Base-by-base conservation (phyloP, 2,113 vertebrate species). In the Empidonax traillii region DNA sequence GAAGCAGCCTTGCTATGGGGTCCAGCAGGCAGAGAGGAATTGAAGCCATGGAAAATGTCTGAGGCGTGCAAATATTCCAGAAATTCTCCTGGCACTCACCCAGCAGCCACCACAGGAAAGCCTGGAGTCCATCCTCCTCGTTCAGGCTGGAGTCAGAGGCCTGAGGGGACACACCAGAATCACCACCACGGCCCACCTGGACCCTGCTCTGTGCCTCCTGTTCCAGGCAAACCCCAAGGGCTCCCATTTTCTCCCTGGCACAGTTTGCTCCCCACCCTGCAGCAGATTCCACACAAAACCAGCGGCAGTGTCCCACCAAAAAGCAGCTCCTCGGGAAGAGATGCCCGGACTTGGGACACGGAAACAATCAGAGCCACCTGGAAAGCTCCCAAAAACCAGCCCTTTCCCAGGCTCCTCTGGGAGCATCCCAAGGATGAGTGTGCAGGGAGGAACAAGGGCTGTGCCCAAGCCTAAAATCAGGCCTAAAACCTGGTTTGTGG, bases 51-150 rank as follows among this genome's bases (percentile, higher is more conserved):
- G 39, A 25, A 61, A 80, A 82, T 13, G 81, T 49, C 35, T 12
- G 15, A 67, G 13, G 43, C 35, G 52, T 37, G 71, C 79, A 61
- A 47, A 53, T 21, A 41, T 62, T 46, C 17, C 23, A 8, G 90
- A 17, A 53, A 18, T 53, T 53, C 30, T 56, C 31, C 55, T 10
- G 31, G 31, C 31, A 33, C 55, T 33, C 31, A 56, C 99, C 99
- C 79, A 99, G 93, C 82, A 99, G 96, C 99, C 99, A 99, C 97
- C 97, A 98, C n/a, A 98, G 61, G 76, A 99, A 98, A 33, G 97
- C 97, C 67, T 98, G 97, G 75, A 99, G 82, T 61, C 98, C 97
- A 0, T 98, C 97, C 37, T 99, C 98, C 20, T 98, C 97, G 35
- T 95, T 96, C n/a, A 87, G 72, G 56, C 97, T 97, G 71, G 97